Percentiles rank a stretch among this genome's conserved stretches.
Conservation (phyloP, 1,140 invertebrate species). For the Heliconius congener region DNA sequence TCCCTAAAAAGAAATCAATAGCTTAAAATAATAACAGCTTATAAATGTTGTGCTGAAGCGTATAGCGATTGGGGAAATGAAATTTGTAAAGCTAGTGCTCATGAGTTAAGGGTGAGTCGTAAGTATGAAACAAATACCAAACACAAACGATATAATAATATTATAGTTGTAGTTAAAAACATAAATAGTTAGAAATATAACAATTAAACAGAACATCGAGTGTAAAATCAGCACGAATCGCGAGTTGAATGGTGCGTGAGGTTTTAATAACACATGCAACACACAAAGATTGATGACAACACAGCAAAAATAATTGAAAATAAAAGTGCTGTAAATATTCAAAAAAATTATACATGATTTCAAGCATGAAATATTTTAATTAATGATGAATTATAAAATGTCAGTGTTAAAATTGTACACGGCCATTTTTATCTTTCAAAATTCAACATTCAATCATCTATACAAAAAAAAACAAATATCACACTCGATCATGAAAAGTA, state of each 20-base stretch:
- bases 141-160: neutral
- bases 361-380: neutral
- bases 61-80: neutral
- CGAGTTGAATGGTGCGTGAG: conserved; percentile 30
- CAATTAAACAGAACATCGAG: neutral
- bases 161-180: neutral
- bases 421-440: neutral
- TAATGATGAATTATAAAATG: neutral
- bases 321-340: neutral
- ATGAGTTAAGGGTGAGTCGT: neutral
- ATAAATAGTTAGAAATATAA: conserved; percentile 7
- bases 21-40: conserved; percentile 14
- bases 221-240: conserved; percentile 26
- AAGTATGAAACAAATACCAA: neutral
- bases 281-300: neutral
- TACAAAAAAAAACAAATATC: neutral
- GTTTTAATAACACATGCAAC: conserved; percentile 15
- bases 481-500: neutral
- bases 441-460: neutral
- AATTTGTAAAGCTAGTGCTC: neutral
- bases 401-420: too few species aligned
- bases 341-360: neutral
- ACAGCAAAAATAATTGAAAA: neutral
- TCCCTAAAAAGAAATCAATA: neutral
- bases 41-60: conserved; percentile 24